These are phyloP conservation scores for Tigriopus californicus DNA, from an alignment of 2,888 invertebrate species.

Conservation along the genomic window DNA sequence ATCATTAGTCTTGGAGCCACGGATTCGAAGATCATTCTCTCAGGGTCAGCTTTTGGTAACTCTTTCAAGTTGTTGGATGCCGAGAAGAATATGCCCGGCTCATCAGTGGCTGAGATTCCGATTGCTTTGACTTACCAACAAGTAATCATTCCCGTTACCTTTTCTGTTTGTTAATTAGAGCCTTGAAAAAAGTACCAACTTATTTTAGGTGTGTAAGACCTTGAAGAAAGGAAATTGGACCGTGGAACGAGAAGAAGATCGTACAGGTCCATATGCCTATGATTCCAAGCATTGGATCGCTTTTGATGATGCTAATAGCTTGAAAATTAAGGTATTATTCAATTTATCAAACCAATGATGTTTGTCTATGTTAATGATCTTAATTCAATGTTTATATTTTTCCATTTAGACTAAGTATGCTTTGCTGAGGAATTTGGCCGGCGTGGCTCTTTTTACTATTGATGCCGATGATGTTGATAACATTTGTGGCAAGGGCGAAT, in stretches of 20 bases:
- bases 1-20: constrained; percentile 50
- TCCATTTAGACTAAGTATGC: constrained; percentile 43
- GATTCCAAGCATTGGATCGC: constrained; percentile 47
- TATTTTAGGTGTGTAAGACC: constrained; percentile 33
- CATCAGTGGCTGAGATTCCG: constrained; percentile 40
- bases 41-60: constrained; percentile 47
- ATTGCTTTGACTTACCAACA: constrained; percentile 38
- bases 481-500: constrained; percentile 18
- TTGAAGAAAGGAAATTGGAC: constrained; percentile 45
- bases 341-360: neutral
- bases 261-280: constrained; percentile 56
- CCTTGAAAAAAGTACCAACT: neutral
- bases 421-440: constrained; percentile 47
- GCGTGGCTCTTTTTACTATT: constrained; percentile 40
- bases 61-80: constrained; percentile 44
- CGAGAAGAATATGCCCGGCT: constrained; percentile 46
- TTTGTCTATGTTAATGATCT: neutral
- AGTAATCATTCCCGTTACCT: constrained; percentile 22
- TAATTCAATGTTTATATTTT: neutral
- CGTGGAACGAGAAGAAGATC: constrained; percentile 52
- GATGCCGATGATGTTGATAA: constrained; percentile 38
- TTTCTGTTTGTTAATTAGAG: neutral
- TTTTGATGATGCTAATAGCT: constrained; percentile 50
- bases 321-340: constrained; percentile 42
- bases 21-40: constrained; percentile 46